These are phyloP conservation scores for Smittia aterrima DNA, from an alignment of 2,888 invertebrate species.

Conservation along the genomic window DNA sequence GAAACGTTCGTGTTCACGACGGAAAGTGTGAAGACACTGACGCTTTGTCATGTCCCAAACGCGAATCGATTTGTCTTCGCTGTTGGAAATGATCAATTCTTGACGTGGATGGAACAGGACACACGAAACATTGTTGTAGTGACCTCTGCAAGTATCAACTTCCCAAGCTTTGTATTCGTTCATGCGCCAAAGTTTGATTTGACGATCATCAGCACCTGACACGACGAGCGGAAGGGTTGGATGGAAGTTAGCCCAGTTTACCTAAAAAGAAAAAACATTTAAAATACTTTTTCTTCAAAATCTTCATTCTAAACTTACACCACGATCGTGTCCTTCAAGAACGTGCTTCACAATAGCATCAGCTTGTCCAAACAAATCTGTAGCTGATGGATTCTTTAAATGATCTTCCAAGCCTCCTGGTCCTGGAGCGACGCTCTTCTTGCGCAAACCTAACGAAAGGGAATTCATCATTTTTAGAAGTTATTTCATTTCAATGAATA, in stretches of 20 bases:
- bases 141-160: constrained; percentile 98
- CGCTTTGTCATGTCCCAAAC: constrained; percentile 99
- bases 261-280: too few relatives aligned
- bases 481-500: background rate
- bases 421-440: constrained; percentile 97
- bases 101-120: constrained; percentile 96
- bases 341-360: constrained; percentile 92
- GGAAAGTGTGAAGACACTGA: constrained; percentile 85
- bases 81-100: constrained; percentile 93
- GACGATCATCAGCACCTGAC: constrained; percentile 97
- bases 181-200: constrained; percentile 98
- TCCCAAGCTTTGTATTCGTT: constrained; percentile 99
- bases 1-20: constrained; percentile 94
- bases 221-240: constrained; percentile 91
- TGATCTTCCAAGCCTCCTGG: constrained; percentile 88
- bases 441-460: constrained; percentile 67
- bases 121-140: constrained; percentile 99
- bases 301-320: constrained; percentile 60
- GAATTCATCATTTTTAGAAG: too few relatives aligned
- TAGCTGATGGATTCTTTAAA: constrained; percentile 76
- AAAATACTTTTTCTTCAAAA: too few relatives aligned
- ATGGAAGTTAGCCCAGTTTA: constrained; percentile 97
- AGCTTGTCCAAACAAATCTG: constrained; percentile 93
- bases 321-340: constrained; percentile 90
- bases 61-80: constrained; percentile 95